Evolutionary conservation across 2,113 vertebrate species (phyloP).

Genomic region (Elgaria multicarinata): DNA sequence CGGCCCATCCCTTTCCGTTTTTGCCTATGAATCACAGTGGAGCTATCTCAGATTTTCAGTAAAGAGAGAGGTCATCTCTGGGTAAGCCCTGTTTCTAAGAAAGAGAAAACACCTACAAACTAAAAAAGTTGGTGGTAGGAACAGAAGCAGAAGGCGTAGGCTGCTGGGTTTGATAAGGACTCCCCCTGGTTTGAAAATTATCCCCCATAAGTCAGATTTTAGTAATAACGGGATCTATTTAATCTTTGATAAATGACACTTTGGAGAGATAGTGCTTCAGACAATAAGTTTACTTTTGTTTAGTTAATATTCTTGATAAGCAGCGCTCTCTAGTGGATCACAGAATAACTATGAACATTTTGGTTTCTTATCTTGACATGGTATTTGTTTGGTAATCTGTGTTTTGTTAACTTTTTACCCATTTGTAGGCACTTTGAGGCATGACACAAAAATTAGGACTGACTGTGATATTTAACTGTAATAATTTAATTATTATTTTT

Average conservation of each 20-base stretch:
- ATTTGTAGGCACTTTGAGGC: not conserved
- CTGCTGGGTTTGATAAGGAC: not conserved
- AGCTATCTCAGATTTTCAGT: conserved; percentile 56
- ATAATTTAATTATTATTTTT: not conserved
- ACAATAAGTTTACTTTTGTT: accelerated
- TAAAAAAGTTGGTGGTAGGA: conserved; percentile 43
- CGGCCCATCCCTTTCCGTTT: conserved; percentile 4
- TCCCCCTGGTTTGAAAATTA: conserved; percentile 16
- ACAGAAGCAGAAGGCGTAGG: not conserved
- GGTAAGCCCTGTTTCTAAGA: conserved; percentile 63
- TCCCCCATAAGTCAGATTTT: conserved; percentile 16
- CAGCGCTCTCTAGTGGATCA: conserved; percentile 15
- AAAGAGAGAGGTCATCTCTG: conserved; percentile 49
- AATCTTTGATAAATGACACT: not conserved
- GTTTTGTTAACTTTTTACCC: not conserved
- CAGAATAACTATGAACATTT: accelerated
- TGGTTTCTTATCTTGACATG: not conserved
- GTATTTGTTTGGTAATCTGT: not conserved
- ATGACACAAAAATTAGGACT: not conserved
- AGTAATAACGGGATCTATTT: conserved; percentile 19
- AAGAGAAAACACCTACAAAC: conserved; percentile 42
- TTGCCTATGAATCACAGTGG: conserved; percentile 54
- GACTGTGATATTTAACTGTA: not conserved
- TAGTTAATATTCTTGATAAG: accelerated
- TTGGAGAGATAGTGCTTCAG: not conserved